Evolutionary conservation across 2,888 invertebrate genomes (phyloP).

Genomic region (Acleris sparsana): DNA sequence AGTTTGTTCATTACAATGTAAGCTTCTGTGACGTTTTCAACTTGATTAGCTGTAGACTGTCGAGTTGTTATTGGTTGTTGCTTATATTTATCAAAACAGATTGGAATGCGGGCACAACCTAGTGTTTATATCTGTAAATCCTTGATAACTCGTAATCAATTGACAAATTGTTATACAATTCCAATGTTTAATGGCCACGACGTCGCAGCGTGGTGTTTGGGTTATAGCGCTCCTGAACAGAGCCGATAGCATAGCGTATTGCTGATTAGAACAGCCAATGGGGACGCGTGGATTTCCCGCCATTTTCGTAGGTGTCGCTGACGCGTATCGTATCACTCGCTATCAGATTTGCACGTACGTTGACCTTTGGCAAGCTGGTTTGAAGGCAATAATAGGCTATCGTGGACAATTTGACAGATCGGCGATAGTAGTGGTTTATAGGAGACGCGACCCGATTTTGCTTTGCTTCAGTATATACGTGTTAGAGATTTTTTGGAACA

Average conservation of each 20-base stretch:
- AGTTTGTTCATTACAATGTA: no score
- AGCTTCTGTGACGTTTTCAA: no score
- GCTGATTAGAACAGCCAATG: constrained; percentile 27
- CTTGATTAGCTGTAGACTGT: no score
- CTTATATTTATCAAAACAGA: not conserved
- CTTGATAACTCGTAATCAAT: constrained; percentile 25
- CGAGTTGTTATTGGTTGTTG: not conserved
- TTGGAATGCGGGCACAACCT: not conserved
- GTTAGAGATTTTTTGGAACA: no score
- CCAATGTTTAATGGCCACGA: constrained; percentile 27
- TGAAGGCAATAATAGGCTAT: not conserved
- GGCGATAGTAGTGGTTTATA: not conserved
- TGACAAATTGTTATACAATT: constrained; percentile 21
- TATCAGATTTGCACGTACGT: constrained; percentile 32
- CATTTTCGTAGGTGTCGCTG: constrained; percentile 23
- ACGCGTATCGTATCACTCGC: constrained; percentile 12
- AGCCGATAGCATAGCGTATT: constrained; percentile 18
- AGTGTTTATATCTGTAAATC: constrained; percentile 11
- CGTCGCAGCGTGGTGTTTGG: constrained; percentile 28
- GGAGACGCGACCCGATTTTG: no score
- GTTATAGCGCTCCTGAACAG: constrained; percentile 26
- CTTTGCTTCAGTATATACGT: no score
- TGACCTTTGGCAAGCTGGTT: constrained; percentile 21
- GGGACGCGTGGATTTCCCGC: constrained; percentile 26
- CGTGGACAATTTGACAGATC: not conserved